These are phyloP conservation scores for Gibbula magus DNA, from an alignment of 2,888 invertebrate species.

Conservation along the genomic window DNA sequence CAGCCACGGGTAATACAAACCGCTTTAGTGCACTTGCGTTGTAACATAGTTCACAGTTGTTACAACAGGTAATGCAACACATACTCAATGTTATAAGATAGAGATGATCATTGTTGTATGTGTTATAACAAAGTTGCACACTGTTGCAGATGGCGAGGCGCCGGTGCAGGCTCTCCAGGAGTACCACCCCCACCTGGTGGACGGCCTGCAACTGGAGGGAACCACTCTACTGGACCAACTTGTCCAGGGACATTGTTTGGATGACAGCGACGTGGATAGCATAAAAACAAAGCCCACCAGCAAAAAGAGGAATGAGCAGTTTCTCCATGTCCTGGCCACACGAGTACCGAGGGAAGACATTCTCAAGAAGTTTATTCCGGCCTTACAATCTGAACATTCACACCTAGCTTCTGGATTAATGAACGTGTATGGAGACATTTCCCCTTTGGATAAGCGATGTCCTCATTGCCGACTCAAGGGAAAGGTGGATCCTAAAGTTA, in stretches of 20 bases:
- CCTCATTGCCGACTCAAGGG: not conserved
- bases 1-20: too few relatives aligned
- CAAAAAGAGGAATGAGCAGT: not conserved
- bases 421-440: not conserved
- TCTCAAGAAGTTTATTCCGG: not conserved
- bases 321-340: not conserved
- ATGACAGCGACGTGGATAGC: not conserved
- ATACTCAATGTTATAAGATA: too few relatives aligned
- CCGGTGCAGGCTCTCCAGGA: not conserved
- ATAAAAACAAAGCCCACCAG: not conserved
- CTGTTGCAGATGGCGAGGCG: not conserved
- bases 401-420: not conserved
- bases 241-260: not conserved
- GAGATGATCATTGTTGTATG: too few relatives aligned
- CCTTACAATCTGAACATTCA: not conserved
- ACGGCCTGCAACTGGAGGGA: not conserved
- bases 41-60: too few relatives aligned
- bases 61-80: too few relatives aligned
- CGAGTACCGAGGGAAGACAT: not conserved
- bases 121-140: too few relatives aligned
- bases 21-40: too few relatives aligned
- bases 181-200: not conserved
- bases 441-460: not conserved
- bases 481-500: not conserved
- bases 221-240: not conserved